Base-by-base conservation (phyloP, 2,797 vertebrate species). In the Vireo griseus region DNA sequence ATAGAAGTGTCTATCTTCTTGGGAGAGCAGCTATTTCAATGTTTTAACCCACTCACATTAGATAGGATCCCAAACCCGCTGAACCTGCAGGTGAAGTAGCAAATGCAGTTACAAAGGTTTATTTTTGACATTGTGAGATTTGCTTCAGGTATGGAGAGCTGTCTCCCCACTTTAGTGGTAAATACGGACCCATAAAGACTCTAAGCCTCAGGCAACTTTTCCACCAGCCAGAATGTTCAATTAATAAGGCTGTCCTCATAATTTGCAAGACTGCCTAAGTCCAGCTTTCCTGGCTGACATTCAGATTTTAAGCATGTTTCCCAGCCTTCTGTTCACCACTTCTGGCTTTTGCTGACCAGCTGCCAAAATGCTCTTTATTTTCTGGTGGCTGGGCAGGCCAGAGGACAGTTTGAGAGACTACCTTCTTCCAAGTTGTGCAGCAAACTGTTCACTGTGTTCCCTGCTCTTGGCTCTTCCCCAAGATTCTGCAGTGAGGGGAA, bases 311-410 rank as follows among this genome's bases (percentile, higher is more conserved):
- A 68, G 75, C 68, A 55, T 24, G 68, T 40, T 93, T 88, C 86
- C 57, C 84, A 93, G 89, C 61, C 88, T 97, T 91, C 88, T 94
- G 94, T 77, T 94, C 88, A 65, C 61, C 93, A 89, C 81, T 95
- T 44, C 91, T 96, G 94, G 33, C 68, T 94, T 51, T 57, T 0
- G 0, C 0, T 78, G 91, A 91, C 20, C 47, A 17, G 18, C 84
- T 89, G 92, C 95, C 93, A 97, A 87, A 95, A 83, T 1, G 45
- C 54, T 85, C 81, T 93, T 83, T 80, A 72, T 89, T 88, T 95
- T 88, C 88, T 91, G 87, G 84, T 91, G 85, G 65, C 75, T 80
- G 73, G 37, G 75, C 75, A 93, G 81, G 68, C 84, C 81, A 73
- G 42, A 58, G 72, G 86, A 92, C 77, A 75, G 13, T 45, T 33